phyloP scores from a whole-genome alignment of 2,888 invertebrate species.

The Philaethria dido region DNA sequence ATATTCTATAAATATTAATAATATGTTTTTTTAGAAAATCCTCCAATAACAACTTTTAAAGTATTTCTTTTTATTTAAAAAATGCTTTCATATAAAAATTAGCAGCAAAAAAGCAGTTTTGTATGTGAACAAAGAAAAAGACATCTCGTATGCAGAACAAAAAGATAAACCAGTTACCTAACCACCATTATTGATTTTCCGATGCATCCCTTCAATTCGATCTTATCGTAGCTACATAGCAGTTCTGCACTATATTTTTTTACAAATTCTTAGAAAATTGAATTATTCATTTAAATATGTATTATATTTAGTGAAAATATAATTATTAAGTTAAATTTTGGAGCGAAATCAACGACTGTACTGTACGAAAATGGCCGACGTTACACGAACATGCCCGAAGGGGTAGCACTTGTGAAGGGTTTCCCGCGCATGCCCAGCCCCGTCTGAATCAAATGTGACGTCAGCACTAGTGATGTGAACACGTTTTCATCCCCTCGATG shows the following conservation, averaged over 20 bases:
- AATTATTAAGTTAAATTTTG: background rate
- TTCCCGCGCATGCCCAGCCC: slow-evolving; percentile 70
- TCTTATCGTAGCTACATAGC: background rate
- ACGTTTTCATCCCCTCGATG: slow-evolving; percentile 43
- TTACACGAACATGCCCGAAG: slow-evolving; percentile 53
- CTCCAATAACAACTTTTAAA: too few species aligned
- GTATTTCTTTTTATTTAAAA: too few species aligned
- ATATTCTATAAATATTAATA: background rate
- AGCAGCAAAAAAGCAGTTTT: background rate
- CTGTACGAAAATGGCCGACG: slow-evolving; percentile 52
- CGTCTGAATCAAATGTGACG: slow-evolving; percentile 61
- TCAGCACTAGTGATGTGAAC: slow-evolving; percentile 60
- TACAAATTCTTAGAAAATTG: background rate
- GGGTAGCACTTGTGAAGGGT: slow-evolving; percentile 60
- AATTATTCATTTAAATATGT: background rate
- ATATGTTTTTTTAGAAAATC: too few species aligned
- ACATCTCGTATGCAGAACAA: background rate
- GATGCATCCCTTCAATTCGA: slow-evolving; percentile 19
- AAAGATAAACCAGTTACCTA: slow-evolving; percentile 26
- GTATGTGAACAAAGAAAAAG: background rate
- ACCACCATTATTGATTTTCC: slow-evolving; percentile 32
- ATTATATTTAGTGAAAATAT: background rate
- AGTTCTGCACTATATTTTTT: background rate
- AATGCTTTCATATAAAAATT: background rate
- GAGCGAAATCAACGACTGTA: slow-evolving; percentile 44